Evolutionary conservation across 2,888 invertebrate genomes (phyloP), one percentile per base, ranked within the genome.

Genomic region (Apotomis betuletana): DNA sequence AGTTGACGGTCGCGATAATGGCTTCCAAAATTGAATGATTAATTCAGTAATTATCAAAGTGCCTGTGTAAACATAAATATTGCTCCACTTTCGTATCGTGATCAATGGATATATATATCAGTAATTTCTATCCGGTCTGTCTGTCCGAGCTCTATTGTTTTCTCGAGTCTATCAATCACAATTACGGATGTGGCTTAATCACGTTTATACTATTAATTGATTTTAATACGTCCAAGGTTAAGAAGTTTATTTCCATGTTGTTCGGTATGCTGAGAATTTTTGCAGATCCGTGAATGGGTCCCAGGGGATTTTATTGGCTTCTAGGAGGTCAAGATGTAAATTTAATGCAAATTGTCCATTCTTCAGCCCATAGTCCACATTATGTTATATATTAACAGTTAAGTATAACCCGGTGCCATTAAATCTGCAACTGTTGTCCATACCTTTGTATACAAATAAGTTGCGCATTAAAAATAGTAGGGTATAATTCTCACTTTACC

Each of bases 181-280:
- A 87, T 91, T 90, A 87, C 92, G 90, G 90, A 90, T 90, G 88
- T 90, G 77, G 87, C 85, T 87, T 88, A 85, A 89, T 88, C 88
- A 86, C 89, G 87, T 88, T 88, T 88, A 88, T 87, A 85, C 85
- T 84, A 86, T 87, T 87, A 90, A 90, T 90, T 88, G 89, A 87
- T 87, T 89, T 83, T 82, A 86, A 86, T 87, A 82, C 81, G 83
- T 81, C 79, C 90, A 89, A 88, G 89, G 89, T 86, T 81, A 85
- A 76, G 70, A 75, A 60, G 64, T 69, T 59, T 41, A 61, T 61
- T 61, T 65, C 65, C 60, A 70, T 73, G 65, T 70, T 49, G 63
- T 70, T 74, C 55, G 69, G 70, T 41, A 46, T 44, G 41, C 13
- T 70, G 44, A 62, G 62, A 49, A 57, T 67, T 71, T 65, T 67